Evolutionary conservation across 2,888 invertebrate species (phyloP), one percentile per base, ranked within the genome.

Genomic region (Drosophila anomalata): DNA sequence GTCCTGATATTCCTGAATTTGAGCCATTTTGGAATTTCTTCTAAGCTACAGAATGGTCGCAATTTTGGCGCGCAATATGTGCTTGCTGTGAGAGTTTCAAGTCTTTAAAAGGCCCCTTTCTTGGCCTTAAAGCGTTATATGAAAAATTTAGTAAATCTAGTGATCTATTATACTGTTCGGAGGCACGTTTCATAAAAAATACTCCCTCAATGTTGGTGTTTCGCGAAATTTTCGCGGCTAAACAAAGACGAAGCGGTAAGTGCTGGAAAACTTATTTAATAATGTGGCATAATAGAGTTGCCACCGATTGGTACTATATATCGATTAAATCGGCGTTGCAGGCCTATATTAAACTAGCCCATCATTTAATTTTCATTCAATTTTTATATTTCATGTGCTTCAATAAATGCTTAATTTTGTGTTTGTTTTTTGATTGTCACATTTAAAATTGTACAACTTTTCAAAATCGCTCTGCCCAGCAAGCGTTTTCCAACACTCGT

Each of bases 1-100:
- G 60, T 90, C 81, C 68, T 91, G 88, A 61, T 89, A 90, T 61
- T 89, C 87, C 47, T 90, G 87, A 60, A 91, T 88, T 73, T 89
- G 84, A 59, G 91, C 81, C 83, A 89, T 87, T 71, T 76, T 79
- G n/a, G 6, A 29, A 41, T 11, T 50, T n/a, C n/a, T 14, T 20
- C 8, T 17, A 14, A 42, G 29, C 14, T 29, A 17, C 17, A n/a
- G 36, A 17, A 12, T n/a, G 26, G 29, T 14, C 44, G 4, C 6
- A 46, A 33, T 46, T 26, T 22, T 22, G 39, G 87, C 87, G 87
- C 87, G 83, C 73, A 88, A 86, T 83, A 61, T 73, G 58, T 66
- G 57, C 20, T 60, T 48, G 48, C 59, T 63, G 31, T 65, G 47
- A 54, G 20, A 51, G 62, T 59, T 66, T 52, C 11, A 46, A 7